A percentile compares a stretch with the other conserved stretches of the same genome.
phyloP scores from a whole-genome alignment of 1,140 invertebrate genomes.

The Tetramorium parvispinum region DNA sequence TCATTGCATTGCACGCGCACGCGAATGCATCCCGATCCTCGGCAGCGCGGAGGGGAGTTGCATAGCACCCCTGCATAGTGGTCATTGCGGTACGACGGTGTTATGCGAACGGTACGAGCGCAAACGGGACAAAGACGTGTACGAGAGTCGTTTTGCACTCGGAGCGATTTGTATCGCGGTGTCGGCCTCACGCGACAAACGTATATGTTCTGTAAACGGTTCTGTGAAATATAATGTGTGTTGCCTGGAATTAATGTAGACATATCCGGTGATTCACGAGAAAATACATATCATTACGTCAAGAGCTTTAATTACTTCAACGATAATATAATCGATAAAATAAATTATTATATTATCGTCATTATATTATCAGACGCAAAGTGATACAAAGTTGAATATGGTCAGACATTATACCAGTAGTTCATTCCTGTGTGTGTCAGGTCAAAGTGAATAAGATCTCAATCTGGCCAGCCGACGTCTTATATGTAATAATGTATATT shows the following conservation, averaged over 20 bases:
- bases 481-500: background rate
- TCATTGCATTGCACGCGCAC: conserved; percentile 69
- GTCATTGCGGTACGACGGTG: conserved; percentile 78
- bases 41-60: conserved; percentile 67
- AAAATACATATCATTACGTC: background rate
- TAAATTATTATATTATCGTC: too few relatives aligned
- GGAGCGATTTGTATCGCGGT: background rate
- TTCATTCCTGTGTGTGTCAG: background rate
- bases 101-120: conserved; percentile 69
- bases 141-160: conserved; percentile 23
- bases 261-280: too few relatives aligned
- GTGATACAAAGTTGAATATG: background rate
- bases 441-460: background rate
- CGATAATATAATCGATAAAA: background rate
- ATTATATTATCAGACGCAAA: background rate
- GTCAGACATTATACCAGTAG: background rate
- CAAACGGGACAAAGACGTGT: conserved; percentile 29
- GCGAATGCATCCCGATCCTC: conserved; percentile 71
- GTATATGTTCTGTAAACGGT: background rate
- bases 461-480: background rate
- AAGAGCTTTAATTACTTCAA: background rate
- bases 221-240: background rate
- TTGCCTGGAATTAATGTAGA: too few relatives aligned
- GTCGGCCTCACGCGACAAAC: background rate
- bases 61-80: conserved; percentile 79